Conservation (phyloP, 2,797 vertebrate genomes). For the Taenioides sp. region DNA sequence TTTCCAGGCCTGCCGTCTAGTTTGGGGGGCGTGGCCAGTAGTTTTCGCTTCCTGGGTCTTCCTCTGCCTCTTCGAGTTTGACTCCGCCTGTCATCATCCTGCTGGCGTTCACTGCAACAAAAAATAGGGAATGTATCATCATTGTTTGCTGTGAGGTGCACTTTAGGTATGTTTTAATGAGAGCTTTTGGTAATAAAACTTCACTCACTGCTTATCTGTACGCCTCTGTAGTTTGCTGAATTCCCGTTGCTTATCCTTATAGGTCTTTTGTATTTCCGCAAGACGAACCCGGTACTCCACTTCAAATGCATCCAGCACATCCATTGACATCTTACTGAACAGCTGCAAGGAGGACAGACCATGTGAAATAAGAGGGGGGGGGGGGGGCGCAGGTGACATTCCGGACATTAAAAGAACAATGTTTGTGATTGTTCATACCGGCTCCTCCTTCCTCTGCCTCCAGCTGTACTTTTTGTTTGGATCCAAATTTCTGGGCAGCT, state of each 20-base stretch:
- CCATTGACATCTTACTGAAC: constrained; percentile 88
- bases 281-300: constrained; percentile 91
- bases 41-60: constrained; percentile 95
- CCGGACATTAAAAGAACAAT: background rate
- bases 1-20: constrained; percentile 88
- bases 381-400: background rate
- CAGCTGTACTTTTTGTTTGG: constrained; percentile 97
- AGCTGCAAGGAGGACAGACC: constrained; percentile 69
- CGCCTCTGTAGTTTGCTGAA: constrained; percentile 90
- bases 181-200: constrained; percentile 5
- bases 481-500: constrained; percentile 88
- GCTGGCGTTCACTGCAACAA: constrained; percentile 70
- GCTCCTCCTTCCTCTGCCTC: constrained; percentile 94
- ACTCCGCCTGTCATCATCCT: constrained; percentile 92
- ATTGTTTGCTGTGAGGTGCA: background rate
- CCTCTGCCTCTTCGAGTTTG: constrained; percentile 90
- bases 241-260: constrained; percentile 95
- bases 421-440: constrained; percentile 73
- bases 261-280: constrained; percentile 91
- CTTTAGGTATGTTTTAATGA: constrained; percentile 6
- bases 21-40: constrained; percentile 86
- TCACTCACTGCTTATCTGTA: constrained; percentile 89
- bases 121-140: constrained; percentile 1
- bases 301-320: constrained; percentile 88
- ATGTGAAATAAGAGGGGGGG: background rate